These are phyloP conservation scores for Catagonus wagneri DNA, from an alignment of 2,113 vertebrate species.

Conservation along the genomic window DNA sequence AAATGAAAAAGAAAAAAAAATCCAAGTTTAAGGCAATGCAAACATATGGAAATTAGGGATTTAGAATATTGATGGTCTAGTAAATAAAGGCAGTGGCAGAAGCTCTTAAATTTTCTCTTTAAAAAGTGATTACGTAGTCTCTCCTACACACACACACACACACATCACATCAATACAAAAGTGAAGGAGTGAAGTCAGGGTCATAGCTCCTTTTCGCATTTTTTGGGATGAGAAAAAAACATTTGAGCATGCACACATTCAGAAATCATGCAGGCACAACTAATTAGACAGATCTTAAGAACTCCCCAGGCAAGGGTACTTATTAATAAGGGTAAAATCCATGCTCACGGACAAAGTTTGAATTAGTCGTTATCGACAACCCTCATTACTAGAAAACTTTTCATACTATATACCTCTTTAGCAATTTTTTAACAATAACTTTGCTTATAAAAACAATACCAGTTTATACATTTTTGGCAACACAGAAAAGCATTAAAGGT, in stretches of 20 bases:
- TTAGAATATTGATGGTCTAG: neutral
- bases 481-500: neutral
- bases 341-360: neutral
- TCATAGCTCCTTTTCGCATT: neutral
- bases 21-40: neutral
- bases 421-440: neutral
- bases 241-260: neutral
- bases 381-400: constrained; percentile 12
- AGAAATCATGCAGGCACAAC: neutral
- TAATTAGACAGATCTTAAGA: neutral
- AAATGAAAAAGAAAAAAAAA: neutral
- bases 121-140: neutral
- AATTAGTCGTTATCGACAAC: neutral
- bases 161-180: neutral
- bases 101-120: neutral
- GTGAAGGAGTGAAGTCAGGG: neutral
- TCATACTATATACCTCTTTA: neutral
- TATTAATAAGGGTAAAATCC: constrained; percentile 19
- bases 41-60: neutral
- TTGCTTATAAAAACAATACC: constrained; percentile 15
- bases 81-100: neutral
- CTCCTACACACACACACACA: neutral
- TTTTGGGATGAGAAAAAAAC: neutral
- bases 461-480: constrained; percentile 25
- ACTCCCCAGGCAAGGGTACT: neutral